Percentiles rank a stretch among this genome's conserved stretches.
phyloP scores from a whole-genome alignment of 1,140 invertebrate species.

The Homarus americanus region DNA sequence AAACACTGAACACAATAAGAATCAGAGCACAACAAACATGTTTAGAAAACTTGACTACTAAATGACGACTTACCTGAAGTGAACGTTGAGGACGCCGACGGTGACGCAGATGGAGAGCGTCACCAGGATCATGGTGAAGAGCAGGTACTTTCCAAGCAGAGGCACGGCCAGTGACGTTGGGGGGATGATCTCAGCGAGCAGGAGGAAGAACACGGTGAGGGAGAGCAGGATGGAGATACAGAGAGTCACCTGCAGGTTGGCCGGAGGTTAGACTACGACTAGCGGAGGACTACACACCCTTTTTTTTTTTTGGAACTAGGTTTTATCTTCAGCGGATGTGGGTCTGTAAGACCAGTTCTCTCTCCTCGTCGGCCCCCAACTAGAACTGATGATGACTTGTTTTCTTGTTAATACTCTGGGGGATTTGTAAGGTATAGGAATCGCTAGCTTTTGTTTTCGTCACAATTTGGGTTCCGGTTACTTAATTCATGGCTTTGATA shows the following conservation, averaged over 20 bases:
- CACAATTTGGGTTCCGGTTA: no score
- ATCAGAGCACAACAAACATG: no score
- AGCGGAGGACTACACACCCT: background rate
- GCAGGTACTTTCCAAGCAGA: conserved; percentile 64
- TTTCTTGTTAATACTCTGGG: no score
- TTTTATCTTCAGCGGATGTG: background rate
- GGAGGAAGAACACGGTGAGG: conserved; percentile 70
- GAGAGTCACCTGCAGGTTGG: conserved; percentile 60
- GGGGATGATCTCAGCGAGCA: conserved; percentile 64
- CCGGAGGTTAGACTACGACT: conserved; percentile 24
- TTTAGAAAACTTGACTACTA: no score
- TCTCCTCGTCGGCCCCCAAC: no score
- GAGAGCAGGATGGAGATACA: conserved; percentile 70
- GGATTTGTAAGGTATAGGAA: no score
- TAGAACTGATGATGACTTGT: no score
- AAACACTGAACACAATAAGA: no score
- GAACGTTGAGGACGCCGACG: conserved; percentile 72
- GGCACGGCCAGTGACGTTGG: conserved; percentile 62
- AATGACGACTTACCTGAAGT: conserved; percentile 61
- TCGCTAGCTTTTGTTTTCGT: no score
- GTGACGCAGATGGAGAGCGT: conserved; percentile 77
- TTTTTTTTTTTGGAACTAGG: no score
- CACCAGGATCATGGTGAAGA: conserved; percentile 70
- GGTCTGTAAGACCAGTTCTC: no score
- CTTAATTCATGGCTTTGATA: no score